A percentile compares a stretch with the other conserved stretches of the same genome.
phyloP scores from a whole-genome alignment of 2,113 vertebrate genomes.

The Misgurnus mizolepis region DNA sequence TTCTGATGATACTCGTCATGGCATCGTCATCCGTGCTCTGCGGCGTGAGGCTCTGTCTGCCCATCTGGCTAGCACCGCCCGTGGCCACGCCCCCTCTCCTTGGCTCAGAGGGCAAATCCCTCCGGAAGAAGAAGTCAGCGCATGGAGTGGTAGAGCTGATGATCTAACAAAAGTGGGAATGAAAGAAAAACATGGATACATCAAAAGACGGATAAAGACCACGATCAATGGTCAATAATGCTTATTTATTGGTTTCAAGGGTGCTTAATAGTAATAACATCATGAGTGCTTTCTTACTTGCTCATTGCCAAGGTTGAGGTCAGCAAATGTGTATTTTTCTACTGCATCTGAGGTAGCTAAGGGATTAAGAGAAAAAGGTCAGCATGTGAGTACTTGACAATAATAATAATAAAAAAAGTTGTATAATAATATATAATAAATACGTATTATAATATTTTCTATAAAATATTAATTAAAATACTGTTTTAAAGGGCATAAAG shows the following conservation, averaged over 20 bases:
- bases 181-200: background rate
- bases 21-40: constrained; percentile 59
- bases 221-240: background rate
- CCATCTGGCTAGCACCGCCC: constrained; percentile 45
- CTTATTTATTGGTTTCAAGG: background rate
- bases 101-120: constrained; percentile 69
- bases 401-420: too few species aligned
- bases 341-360: constrained; percentile 65
- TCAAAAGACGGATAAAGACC: background rate
- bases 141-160: constrained; percentile 93
- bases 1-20: constrained; percentile 75
- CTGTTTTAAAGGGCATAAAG: too few species aligned
- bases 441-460: too few species aligned
- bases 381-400: background rate
- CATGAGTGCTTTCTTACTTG: constrained; percentile 74
- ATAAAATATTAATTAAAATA: too few species aligned
- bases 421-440: too few species aligned
- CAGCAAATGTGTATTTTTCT: constrained; percentile 88
- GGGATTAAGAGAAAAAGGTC: constrained; percentile 46
- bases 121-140: constrained; percentile 94
- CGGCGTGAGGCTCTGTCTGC: constrained; percentile 34
- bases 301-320: constrained; percentile 92
- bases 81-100: constrained; percentile 62
- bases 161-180: constrained; percentile 73
- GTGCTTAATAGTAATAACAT: background rate